Conservation (phyloP, 2,888 invertebrate species). For the Dorcus hopei region DNA sequence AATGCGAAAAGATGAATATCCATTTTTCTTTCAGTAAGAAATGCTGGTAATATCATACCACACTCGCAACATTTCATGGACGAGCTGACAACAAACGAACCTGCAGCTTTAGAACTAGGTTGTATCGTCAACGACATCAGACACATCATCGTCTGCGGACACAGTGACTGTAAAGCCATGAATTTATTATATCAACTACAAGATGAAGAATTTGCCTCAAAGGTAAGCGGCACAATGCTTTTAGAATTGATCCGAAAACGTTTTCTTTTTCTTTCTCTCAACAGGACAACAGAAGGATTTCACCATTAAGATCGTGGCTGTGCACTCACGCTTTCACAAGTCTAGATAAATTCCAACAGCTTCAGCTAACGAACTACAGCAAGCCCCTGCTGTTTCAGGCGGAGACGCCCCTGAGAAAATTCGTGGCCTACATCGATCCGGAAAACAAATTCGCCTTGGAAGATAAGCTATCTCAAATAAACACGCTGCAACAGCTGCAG, state of each 20-base stretch:
- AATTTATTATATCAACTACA: constrained; percentile 82
- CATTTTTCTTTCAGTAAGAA: constrained; percentile 70
- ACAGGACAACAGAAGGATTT: constrained; percentile 73
- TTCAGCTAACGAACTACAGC: constrained; percentile 59
- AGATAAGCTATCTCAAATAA: constrained; percentile 94
- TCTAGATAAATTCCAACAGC: constrained; percentile 75
- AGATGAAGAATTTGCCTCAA: constrained; percentile 72
- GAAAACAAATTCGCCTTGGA: constrained; percentile 83
- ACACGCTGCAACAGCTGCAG: constrained; percentile 87
- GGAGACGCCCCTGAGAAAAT: constrained; percentile 82
- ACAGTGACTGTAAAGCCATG: constrained; percentile 98
- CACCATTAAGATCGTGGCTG: constrained; percentile 88
- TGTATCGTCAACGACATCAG: constrained; percentile 88
- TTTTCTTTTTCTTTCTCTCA: constrained; percentile 28
- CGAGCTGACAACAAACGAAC: constrained; percentile 89
- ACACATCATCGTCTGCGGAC: constrained; percentile 94
- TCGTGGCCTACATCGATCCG: constrained; percentile 92
- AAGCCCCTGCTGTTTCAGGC: constrained; percentile 82
- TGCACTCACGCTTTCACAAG: constrained; percentile 82
- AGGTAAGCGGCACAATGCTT: constrained; percentile 47
- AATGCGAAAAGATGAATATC: too few species aligned
- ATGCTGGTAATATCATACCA: constrained; percentile 94
- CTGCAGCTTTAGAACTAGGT: constrained; percentile 91
- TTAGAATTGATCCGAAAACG: background rate
- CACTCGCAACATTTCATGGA: constrained; percentile 84